These are phyloP conservation scores for Zootoca vivipara DNA, from an alignment of 2,113 vertebrate genomes.

Conservation along the genomic window DNA sequence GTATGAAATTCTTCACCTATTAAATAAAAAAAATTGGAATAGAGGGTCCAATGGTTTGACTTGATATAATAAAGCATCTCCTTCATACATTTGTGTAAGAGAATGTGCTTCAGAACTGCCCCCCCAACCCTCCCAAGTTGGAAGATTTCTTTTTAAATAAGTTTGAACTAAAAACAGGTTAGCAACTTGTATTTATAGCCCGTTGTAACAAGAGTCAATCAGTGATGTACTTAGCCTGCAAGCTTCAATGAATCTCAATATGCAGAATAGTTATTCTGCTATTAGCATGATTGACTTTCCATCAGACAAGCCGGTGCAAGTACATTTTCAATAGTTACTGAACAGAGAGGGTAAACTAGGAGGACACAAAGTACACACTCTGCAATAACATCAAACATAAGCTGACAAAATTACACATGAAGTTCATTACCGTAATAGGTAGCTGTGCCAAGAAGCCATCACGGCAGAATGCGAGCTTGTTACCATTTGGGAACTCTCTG, in stretches of 20 bases:
- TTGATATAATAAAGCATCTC: neutral
- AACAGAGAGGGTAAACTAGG: constrained; percentile 37
- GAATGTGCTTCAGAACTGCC: neutral
- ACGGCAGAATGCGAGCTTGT: constrained; percentile 1
- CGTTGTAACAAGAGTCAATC: neutral
- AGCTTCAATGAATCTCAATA: constrained; percentile 30
- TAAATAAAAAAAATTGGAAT: neutral
- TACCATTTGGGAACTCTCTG: constrained; percentile 30
- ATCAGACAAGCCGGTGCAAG: constrained; percentile 11
- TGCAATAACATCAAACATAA: constrained; percentile 32
- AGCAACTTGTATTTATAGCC: neutral
- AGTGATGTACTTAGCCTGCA: constrained; percentile 21
- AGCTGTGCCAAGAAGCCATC: constrained; percentile 17
- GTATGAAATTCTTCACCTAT: no score
- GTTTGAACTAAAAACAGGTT: neutral
- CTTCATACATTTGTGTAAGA: neutral
- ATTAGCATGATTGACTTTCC: constrained; percentile 37
- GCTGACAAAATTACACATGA: constrained; percentile 13
- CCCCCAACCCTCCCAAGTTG: neutral
- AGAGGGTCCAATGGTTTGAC: neutral
- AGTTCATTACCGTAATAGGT: constrained; percentile 19
- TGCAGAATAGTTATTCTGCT: constrained; percentile 21
- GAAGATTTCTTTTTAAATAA: neutral
- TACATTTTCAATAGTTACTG: constrained; percentile 42
- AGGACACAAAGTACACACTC: constrained; percentile 27